Base-by-base conservation (phyloP, 2,113 vertebrate species). In the Tauraco erythrolophus region DNA sequence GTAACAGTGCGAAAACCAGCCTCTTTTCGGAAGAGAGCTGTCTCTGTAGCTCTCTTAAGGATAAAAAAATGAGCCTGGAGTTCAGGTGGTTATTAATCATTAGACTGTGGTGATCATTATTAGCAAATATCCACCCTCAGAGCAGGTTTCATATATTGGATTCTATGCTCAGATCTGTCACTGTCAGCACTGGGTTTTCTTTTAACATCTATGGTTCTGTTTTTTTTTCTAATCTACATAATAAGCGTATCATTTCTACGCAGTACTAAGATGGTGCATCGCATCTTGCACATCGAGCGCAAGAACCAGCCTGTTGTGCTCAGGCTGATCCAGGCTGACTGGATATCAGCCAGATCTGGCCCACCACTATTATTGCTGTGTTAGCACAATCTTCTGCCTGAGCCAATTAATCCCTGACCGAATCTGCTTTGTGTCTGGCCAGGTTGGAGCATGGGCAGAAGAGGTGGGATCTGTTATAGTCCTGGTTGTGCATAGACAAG, bases 401-500 rank as follows among this genome's bases (percentile, higher is more conserved):
- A 92, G 33, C 18, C 91, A 76, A 94, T 96, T 94, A 94, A 71
- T 89, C 69, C 43, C 69, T 87, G 56, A 68, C 80, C 4, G 19
- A 75, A 71, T 65, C 43, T 87, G 58, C 43, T 81, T 79, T 93
- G 30, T 88, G 70, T 87, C 86, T 89, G 65, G 60, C 93, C 56
- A 64, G 65, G 69, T 9, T 71, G 71, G 76, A 94, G 48, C 53
- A 88, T 10, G 45, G 50, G 74, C 76, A 91, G 77, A 92, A 92
- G 43, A 71, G 33, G 30, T 24, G 57, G 53, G 21, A 27, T 88
- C 75, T 93, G 16, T 85, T 74, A 27, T 28, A 37, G 45, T 78
- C 35, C 48, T 93, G 87, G 65, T 45, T 15, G 2, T 1, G 9
- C 57, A 22, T 3, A 84, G 41, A 41, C 57, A 93, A 91, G 62